Percentiles rank a stretch among this genome's conserved stretches.
These are phyloP conservation scores for Choloepus hoffmanni DNA, from an alignment of 2,113 vertebrate species.

Conservation along the genomic window DNA sequence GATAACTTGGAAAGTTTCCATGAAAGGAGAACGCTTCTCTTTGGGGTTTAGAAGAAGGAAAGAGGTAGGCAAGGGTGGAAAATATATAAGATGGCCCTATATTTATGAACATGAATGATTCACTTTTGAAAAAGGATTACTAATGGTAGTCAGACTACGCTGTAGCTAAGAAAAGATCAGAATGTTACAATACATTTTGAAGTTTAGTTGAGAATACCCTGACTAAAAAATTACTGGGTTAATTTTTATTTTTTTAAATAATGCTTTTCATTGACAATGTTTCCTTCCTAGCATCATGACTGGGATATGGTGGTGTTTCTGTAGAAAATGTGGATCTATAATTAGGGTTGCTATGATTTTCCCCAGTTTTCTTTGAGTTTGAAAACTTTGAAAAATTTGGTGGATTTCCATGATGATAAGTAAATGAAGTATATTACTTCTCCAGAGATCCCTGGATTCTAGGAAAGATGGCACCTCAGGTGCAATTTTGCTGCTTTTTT, in stretches of 20 bases:
- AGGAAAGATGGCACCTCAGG: background rate
- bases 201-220: background rate
- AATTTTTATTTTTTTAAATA: constrained; percentile 3
- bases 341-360: constrained; percentile 36
- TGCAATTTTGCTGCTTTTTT: constrained; percentile 28
- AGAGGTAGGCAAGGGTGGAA: background rate
- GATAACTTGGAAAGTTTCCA: constrained; percentile 51
- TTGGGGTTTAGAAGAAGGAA: background rate
- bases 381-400: constrained; percentile 24
- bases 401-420: constrained; percentile 33
- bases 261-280: background rate
- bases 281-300: constrained; percentile 44
- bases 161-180: constrained; percentile 16
- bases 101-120: constrained; percentile 31
- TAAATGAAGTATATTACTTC: background rate
- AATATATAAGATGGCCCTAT: background rate
- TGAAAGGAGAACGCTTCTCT: background rate
- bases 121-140: constrained; percentile 12
- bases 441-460: background rate
- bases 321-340: constrained; percentile 37
- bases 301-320: constrained; percentile 57
- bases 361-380: constrained; percentile 27
- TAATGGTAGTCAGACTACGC: constrained; percentile 7
- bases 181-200: constrained; percentile 29
- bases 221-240: constrained; percentile 20